Percentiles rank a stretch among this genome's conserved stretches.
These are phyloP conservation scores for Casuarius casuarius DNA, from an alignment of 2,113 vertebrate genomes.

Conservation along the genomic window DNA sequence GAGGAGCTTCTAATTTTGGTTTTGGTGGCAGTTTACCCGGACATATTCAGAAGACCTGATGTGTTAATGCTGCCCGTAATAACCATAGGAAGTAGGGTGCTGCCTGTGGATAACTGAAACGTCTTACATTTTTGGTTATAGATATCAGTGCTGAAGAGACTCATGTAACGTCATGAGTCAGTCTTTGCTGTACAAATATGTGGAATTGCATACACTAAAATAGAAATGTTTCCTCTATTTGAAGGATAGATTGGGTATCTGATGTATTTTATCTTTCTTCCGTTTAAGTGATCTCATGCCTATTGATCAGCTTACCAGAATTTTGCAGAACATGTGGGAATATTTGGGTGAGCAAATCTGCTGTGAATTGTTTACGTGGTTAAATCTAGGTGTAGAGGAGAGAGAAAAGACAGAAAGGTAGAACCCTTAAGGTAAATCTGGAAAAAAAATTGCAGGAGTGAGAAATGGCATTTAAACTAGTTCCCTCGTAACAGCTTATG, in stretches of 20 bases:
- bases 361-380: neutral
- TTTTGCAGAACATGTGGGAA: neutral
- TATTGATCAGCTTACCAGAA: neutral
- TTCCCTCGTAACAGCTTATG: neutral
- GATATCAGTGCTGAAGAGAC: neutral
- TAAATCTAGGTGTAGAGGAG: neutral
- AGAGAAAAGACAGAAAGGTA: neutral
- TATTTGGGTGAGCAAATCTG: neutral
- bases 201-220: slow-evolving; percentile 4
- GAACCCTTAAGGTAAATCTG: neutral
- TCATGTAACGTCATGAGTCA: neutral
- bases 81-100: slow-evolving; percentile 60
- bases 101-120: slow-evolving; percentile 58
- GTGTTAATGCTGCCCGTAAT: slow-evolving; percentile 58
- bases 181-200: slow-evolving; percentile 3
- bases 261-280: neutral
- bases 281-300: neutral
- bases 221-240: slow-evolving; percentile 10
- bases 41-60: slow-evolving; percentile 63
- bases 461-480: neutral
- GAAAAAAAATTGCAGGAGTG: neutral
- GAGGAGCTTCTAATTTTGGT: slow-evolving; percentile 30
- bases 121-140: slow-evolving; percentile 48
- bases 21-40: slow-evolving; percentile 42
- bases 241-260: neutral